Evolutionary conservation across 2,888 invertebrate genomes (phyloP).

Genomic region (Metopia argyrocephala): DNA sequence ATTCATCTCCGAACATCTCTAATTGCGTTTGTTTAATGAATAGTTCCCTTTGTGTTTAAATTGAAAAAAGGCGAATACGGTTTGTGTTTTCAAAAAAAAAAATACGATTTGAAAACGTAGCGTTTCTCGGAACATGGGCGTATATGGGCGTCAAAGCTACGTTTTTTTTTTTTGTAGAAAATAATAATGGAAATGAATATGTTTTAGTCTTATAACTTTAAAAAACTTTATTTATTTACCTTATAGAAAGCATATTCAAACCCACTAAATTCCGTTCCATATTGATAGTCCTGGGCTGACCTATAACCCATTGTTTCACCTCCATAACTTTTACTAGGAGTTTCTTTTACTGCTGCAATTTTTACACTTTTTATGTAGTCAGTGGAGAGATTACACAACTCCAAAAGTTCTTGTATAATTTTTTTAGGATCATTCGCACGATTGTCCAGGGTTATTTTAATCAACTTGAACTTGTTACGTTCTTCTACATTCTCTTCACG

Average conservation of each 20-base stretch:
- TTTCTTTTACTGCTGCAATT: background rate
- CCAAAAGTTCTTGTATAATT: slow-evolving; percentile 85
- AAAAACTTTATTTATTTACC: no score
- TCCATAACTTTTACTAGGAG: background rate
- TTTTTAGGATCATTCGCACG: slow-evolving; percentile 85
- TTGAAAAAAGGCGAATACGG: no score
- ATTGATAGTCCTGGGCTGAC: slow-evolving; percentile 70
- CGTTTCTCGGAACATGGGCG: no score
- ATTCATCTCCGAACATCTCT: no score
- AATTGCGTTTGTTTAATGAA: no score
- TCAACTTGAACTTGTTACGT: slow-evolving; percentile 83
- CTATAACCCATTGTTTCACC: slow-evolving; percentile 62
- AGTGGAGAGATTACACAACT: slow-evolving; percentile 91
- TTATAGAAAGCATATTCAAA: slow-evolving; percentile 69
- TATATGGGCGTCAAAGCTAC: no score
- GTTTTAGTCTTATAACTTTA: no score
- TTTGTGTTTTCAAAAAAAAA: no score
- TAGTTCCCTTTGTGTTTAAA: no score
- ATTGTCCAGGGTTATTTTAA: slow-evolving; percentile 84
- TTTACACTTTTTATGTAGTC: slow-evolving; percentile 88
- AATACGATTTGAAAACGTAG: no score
- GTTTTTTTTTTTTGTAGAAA: no score
- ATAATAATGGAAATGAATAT: background rate
- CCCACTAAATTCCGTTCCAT: slow-evolving; percentile 70
- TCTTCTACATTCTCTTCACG: slow-evolving; percentile 77